Evolutionary conservation across 2,113 vertebrate genomes (phyloP), one percentile per base, ranked within the genome.

Genomic region (Gallinago media): DNA sequence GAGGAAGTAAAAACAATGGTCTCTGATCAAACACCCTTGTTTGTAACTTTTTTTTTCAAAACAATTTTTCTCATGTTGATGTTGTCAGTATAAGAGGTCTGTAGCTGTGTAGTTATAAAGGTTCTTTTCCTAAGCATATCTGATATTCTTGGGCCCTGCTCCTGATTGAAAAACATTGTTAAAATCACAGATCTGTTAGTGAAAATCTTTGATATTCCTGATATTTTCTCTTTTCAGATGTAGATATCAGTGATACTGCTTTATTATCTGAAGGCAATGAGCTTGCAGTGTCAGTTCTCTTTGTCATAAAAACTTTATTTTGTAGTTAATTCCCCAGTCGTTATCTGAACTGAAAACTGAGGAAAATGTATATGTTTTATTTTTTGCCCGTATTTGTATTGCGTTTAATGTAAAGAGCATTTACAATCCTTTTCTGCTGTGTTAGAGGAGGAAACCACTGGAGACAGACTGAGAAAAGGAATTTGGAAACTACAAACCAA

Each of bases 381-480:
- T 62, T 79, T 59, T 3, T 6, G 3, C 12, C 32, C 3, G 1
- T 55, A 42, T 70, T 81, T 71, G 7, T 25, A 5, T n/a, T 49
- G 3, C 11, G 38, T 29, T 75, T 65, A 23, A 67, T 54, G 6
- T 29, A 66, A 78, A 62, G 49, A 73, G 7, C 14, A 19, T 66
- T 85, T 88, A 14, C 11, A 34, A 15, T 67, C 10, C 10, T 74
- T 67, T 88, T 85, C 54, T 90, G 9, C 13, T 44, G 17, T 90
- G 10, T 47, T 26, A 70, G 62, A 56, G 19, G 34, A 65, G 82
- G 15, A 78, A 74, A 26, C 11, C 80, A 6, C 6, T 47, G 7
- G 36, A 75, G 15, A 21, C 14, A 82, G 19, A 17, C 0, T 62
- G 25, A 36, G 40, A 74, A 81, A 88, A 25, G 0, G 0, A 58